Percentiles rank a stretch among this genome's conserved stretches.
Conservation (phyloP, 2,113 vertebrate genomes). For the Polyodon spathula region DNA sequence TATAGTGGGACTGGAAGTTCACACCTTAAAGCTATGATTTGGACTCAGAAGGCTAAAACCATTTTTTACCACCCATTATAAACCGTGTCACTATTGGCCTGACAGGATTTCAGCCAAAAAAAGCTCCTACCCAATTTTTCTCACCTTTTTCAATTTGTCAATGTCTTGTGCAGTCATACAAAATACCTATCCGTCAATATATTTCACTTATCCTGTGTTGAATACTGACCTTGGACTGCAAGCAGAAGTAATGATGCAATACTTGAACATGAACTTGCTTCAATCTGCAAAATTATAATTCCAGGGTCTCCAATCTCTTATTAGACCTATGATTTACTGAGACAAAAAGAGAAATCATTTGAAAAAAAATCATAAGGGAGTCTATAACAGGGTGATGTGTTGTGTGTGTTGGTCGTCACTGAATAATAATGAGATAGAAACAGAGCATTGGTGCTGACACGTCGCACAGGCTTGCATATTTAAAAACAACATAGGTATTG, state of each 20-base stretch:
- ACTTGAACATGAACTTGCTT: slow-evolving; percentile 1
- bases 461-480: too few species aligned
- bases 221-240: slow-evolving; percentile 44
- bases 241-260: slow-evolving; percentile 43
- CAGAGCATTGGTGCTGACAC: too few species aligned
- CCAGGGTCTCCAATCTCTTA: too few species aligned
- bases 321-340: too few species aligned
- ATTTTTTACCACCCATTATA: slow-evolving; percentile 20
- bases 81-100: slow-evolving; percentile 25
- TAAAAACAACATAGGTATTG: too few species aligned
- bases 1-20: slow-evolving; percentile 11
- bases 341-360: too few species aligned
- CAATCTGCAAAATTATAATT: too few species aligned
- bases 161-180: slow-evolving; percentile 31
- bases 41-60: slow-evolving; percentile 12
- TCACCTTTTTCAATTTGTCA: slow-evolving; percentile 36
- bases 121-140: slow-evolving; percentile 28
- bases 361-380: too few species aligned
- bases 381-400: too few species aligned
- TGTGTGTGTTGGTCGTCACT: too few species aligned
- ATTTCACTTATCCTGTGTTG: slow-evolving; percentile 20
- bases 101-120: slow-evolving; percentile 12
- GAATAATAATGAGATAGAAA: too few species aligned
- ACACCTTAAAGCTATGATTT: slow-evolving; percentile 14
- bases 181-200: slow-evolving; percentile 48